phyloP scores from a whole-genome alignment of 2,113 vertebrate species.

The Dasyprocta punctata region DNA sequence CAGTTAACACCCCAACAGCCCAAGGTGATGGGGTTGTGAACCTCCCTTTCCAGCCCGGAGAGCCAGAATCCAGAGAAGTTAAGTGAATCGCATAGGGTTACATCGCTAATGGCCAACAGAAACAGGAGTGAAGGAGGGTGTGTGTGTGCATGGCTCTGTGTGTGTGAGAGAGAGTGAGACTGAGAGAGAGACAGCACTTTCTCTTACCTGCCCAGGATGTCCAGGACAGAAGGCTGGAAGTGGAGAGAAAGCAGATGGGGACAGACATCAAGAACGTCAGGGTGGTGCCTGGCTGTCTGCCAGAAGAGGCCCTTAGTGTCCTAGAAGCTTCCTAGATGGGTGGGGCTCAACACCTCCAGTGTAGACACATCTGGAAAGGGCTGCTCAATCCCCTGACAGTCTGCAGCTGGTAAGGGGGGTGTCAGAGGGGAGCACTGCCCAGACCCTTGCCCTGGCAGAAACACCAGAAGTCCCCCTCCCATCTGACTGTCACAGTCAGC shows the following conservation, averaged over 20 bases:
- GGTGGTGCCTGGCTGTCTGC: neutral
- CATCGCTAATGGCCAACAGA: neutral
- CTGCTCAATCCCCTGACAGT: neutral
- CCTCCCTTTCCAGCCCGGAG: neutral
- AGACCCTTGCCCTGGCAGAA: neutral
- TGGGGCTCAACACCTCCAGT: neutral
- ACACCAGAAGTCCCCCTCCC: neutral
- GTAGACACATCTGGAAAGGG: neutral
- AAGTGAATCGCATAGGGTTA: neutral
- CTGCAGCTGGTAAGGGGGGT: rapidly evolving
- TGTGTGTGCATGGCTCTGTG: too few species aligned
- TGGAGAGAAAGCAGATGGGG: neutral
- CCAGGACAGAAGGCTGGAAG: neutral
- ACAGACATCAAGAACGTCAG: neutral
- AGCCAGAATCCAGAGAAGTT: neutral
- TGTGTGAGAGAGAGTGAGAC: neutral
- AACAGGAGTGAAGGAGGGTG: neutral
- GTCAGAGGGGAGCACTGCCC: neutral
- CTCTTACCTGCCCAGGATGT: neutral
- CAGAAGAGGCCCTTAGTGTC: neutral
- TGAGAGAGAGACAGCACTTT: neutral
- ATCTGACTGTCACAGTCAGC: neutral
- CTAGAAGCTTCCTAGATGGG: neutral
- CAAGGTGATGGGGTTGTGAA: neutral
- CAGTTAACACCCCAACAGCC: neutral